Evolutionary conservation across 2,888 invertebrate species (phyloP).

Genomic region (Drosophila ezoana): DNA sequence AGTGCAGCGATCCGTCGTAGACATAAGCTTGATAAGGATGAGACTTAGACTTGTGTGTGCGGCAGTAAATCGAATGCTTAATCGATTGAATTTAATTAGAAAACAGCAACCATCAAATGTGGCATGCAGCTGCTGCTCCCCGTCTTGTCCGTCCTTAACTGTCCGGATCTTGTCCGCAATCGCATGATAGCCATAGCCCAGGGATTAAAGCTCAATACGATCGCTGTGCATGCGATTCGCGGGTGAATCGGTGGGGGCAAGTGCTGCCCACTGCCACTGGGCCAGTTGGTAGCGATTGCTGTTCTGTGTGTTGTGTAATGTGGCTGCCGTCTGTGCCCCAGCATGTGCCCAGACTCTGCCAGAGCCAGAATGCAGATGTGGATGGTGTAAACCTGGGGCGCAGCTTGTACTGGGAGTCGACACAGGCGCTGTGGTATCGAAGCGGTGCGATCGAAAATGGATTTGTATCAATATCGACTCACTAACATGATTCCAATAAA

Average conservation of each 20-base stretch:
- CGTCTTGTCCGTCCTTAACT: conserved; percentile 32
- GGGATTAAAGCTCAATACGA: conserved; percentile 70
- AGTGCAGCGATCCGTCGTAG: conserved; percentile 2
- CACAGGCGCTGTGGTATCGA: conserved; percentile 56
- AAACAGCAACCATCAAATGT: conserved; percentile 64
- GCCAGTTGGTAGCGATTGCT: conserved; percentile 39
- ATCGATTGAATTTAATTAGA: conserved; percentile 84
- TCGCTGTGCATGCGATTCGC: conserved; percentile 66
- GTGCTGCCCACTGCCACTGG: conserved; percentile 38
- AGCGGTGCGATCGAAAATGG: conserved; percentile 83
- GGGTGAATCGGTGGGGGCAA: conserved; percentile 25
- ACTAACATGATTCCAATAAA: conserved; percentile 85
- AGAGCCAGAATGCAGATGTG: conserved; percentile 26
- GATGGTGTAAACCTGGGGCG: conserved; percentile 21
- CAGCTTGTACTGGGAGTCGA: conserved; percentile 9
- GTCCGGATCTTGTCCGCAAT: conserved; percentile 51
- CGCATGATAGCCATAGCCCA: conserved; percentile 61
- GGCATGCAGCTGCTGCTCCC: conserved; percentile 53
- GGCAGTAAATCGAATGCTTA: conserved; percentile 82
- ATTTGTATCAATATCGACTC: conserved; percentile 85
- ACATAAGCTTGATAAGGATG: conserved; percentile 9
- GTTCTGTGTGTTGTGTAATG: conserved; percentile 68
- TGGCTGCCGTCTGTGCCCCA: conserved; percentile 62
- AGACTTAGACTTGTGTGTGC: conserved; percentile 43
- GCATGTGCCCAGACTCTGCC: conserved; percentile 49